Percentiles rank a stretch among this genome's conserved stretches.
Conservation (phyloP, 2,797 vertebrate species). For the Helicolenus hilgendorfi region DNA sequence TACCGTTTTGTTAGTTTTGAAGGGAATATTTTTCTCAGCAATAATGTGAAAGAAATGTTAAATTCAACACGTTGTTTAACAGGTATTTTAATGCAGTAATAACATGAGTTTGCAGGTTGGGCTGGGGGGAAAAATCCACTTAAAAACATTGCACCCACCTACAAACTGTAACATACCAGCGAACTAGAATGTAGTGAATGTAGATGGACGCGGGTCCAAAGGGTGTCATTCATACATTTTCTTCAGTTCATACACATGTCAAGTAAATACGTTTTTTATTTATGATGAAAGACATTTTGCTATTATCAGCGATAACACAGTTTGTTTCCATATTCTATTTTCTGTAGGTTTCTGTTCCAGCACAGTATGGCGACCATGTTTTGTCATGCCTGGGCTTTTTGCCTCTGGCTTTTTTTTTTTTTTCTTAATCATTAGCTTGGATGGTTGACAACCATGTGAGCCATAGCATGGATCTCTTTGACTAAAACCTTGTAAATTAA, state of each 20-base stretch:
- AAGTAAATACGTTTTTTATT: slow-evolving; percentile 3
- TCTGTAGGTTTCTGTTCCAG: slow-evolving; percentile 42
- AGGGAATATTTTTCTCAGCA: slow-evolving; percentile 4
- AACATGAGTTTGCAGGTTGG: background rate
- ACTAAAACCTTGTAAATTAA: slow-evolving; percentile 99
- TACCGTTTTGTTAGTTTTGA: slow-evolving; percentile 21
- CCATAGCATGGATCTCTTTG: slow-evolving; percentile 96
- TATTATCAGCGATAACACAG: background rate
- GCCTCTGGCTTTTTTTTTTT: slow-evolving; percentile 89
- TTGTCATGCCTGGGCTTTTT: slow-evolving; percentile 84
- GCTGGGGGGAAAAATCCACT: slow-evolving; percentile 17
- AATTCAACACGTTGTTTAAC: background rate
- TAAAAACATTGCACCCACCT: slow-evolving; percentile 50
- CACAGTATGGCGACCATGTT: slow-evolving; percentile 57
- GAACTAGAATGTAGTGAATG: slow-evolving; percentile 50
- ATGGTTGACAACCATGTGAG: slow-evolving; percentile 95
- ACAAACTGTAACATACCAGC: slow-evolving; percentile 38
- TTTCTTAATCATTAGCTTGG: slow-evolving; percentile 94
- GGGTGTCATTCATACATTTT: slow-evolving; percentile 21
- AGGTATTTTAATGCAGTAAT: background rate
- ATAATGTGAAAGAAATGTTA: background rate
- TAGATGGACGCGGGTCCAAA: slow-evolving; percentile 27
- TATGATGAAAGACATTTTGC: background rate
- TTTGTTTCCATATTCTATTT: slow-evolving; percentile 21
- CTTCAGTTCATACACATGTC: background rate